phyloP scores from a whole-genome alignment of 2,888 invertebrate species.

The Ecdyonurus torrentis region DNA sequence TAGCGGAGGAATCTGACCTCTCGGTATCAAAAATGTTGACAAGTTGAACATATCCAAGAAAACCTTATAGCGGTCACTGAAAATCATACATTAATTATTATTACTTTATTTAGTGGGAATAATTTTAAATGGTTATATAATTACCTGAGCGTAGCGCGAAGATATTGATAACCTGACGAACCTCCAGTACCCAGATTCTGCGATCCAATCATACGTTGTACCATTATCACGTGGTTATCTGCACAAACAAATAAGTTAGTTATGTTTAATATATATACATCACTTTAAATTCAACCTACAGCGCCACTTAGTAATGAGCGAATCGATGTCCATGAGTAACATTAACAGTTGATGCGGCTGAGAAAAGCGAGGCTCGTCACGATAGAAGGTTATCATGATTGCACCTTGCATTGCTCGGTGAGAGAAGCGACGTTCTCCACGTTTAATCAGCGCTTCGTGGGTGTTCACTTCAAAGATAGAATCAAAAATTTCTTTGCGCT shows the following conservation, averaged over 20 bases:
- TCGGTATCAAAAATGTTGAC: conserved; percentile 89
- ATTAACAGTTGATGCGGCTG: conserved; percentile 93
- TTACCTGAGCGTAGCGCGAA: conserved; percentile 89
- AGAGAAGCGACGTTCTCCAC: conserved; percentile 78
- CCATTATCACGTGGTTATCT: conserved; percentile 98
- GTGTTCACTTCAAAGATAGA: conserved; percentile 73
- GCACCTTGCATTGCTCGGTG: conserved; percentile 91
- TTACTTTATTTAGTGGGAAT: not conserved
- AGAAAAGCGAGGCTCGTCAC: conserved; percentile 94
- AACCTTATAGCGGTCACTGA: conserved; percentile 95
- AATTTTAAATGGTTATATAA: not conserved
- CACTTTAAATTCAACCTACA: conserved; percentile 38
- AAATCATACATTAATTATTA: conserved; percentile 20
- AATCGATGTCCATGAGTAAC: conserved; percentile 94
- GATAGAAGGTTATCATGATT: conserved; percentile 92
- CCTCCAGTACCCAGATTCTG: conserved; percentile 94
- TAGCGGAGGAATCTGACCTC: conserved; percentile 76
- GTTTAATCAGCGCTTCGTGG: conserved; percentile 64
- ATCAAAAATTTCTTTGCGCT: conserved; percentile 68
- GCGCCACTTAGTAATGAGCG: conserved; percentile 96
- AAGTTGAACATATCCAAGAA: conserved; percentile 95
- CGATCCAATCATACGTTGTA: conserved; percentile 96
- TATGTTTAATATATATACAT: not conserved
- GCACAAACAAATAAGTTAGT: conserved; percentile 18
- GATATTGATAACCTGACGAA: conserved; percentile 94